A percentile compares a stretch with the other conserved stretches of the same genome.
phyloP scores from a whole-genome alignment of 1,140 invertebrate species.

The Nebria ingens region DNA sequence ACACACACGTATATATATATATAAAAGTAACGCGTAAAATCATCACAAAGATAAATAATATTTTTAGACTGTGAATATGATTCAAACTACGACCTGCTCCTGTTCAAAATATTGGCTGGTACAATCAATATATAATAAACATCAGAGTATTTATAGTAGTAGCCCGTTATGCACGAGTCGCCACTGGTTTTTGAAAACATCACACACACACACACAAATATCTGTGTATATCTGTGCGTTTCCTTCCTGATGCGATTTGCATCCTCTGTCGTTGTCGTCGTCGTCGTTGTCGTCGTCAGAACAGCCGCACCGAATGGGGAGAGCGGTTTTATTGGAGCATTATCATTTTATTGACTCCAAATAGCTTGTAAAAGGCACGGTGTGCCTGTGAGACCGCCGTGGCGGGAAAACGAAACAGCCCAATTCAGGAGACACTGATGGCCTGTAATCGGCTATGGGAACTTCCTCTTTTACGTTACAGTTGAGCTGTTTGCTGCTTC shows the following conservation, averaged over 20 bases:
- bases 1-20: too few species aligned
- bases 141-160: too few species aligned
- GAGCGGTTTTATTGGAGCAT: constrained; percentile 36
- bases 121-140: too few species aligned
- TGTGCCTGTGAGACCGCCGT: constrained; percentile 14
- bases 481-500: not conserved
- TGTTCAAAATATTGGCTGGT: too few species aligned
- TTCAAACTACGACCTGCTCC: not conserved
- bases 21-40: too few species aligned
- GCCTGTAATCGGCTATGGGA: constrained; percentile 34
- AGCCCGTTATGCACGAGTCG: not conserved
- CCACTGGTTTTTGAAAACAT: too few species aligned
- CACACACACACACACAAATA: too few species aligned
- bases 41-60: too few species aligned
- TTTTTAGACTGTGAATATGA: not conserved
- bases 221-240: too few species aligned
- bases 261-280: constrained; percentile 29
- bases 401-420: constrained; percentile 34
- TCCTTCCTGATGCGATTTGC: constrained; percentile 36
- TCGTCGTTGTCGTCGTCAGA: constrained; percentile 25
- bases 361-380: constrained; percentile 37
- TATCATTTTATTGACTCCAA: constrained; percentile 40
- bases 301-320: constrained; percentile 15
- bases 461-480: constrained; percentile 24
- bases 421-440: constrained; percentile 38